Evolutionary conservation across 2,888 invertebrate genomes (phyloP), one percentile per base, ranked within the genome.

Genomic region (Halictus quadricinctus): DNA sequence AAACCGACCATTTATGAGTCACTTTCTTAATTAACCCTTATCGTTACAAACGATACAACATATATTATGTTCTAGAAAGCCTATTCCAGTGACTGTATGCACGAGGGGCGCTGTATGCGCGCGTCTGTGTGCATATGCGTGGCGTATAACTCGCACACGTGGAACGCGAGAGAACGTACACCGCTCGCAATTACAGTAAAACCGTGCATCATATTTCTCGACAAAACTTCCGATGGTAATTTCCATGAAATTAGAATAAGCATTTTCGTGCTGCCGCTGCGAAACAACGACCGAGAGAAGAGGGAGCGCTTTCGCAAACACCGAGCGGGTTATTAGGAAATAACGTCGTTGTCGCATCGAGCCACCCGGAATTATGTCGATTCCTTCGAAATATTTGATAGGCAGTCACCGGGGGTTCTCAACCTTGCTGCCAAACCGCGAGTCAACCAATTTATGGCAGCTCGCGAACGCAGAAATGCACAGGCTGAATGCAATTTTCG

Each of bases 21-120:
- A 81, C 89, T 87, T 88, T 88, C 88, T 87, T 89, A 89, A 89
- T 89, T 87, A 87, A 89, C 85, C 83, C 83, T 89, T 88, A 88
- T 89, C 88, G 79, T 86, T 88, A 81, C 83, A 60, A 79, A 88
- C 79, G 83, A 76, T 83, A 72, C 66, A 64, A 80, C 79, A 64
- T 72, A 70, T 75, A 77, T 77, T 74, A 70, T 58, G 70, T 74
- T 76, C 72, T 46, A 72, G 58, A 77, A 79, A 84, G 69, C 64
- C 64, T 82, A 79, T 81, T 84, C 66, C 75, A 41, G 72, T 58
- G 12, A 21, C 21, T 54, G 54, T n/a, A 0, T 10, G 21, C 21
- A 13, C 46, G 54, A n/a, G 3, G 54, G 21, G 54, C 3, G 54
- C 21, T 18, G 15, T 50, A 18, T n/a, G 21, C 54, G 8, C 3